Evolutionary conservation across 2,113 vertebrate species (phyloP), one percentile per base, ranked within the genome.

Genomic region (Choloepus hoffmanni): DNA sequence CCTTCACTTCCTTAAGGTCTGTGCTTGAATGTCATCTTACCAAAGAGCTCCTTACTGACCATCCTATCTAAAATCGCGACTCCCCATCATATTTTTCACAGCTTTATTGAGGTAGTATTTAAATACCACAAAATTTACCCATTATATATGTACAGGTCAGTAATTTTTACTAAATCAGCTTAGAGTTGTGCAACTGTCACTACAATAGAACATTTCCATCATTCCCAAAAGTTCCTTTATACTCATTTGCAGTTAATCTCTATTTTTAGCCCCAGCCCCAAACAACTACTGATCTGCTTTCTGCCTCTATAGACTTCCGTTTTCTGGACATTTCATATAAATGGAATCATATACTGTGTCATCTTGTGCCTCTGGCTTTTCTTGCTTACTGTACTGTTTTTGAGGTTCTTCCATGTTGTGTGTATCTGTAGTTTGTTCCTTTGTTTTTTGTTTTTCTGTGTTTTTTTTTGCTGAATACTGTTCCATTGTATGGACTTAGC

Each of bases 301-400:
- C 53, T 45, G 14, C 26, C 28, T 79, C 4, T 12, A 43, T 72
- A 85, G 43, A 43, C 70, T 85, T 90, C 30, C 81, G 65, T 48
- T 81, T 92, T 55, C 53, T 65, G 33, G 65, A 73, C 30, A 94
- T 86, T 53, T 62, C 87, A 90, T 76, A 4, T 82, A 62, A 86
- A 19, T 53, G 76, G 83, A 90, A 45, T 87, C 60, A 83, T 76
- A 53, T n/a, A 30, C 12, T 60, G 21, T 76, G 33, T 73, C 40
- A 45, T 73, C 16, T 60, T 87, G 67, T 87, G 53, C 36, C 81
- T 92, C 30, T 79, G 67, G 92, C 94, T 95, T 89, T 36, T 92
- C 82, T 48, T 33, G 36, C 3, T 30, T 76, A 48, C 26, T 33
- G 18, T 70, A 24, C 43, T 48, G 3, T 88, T 76, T 82, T 76